These are phyloP conservation scores for Seriola rivoliana DNA, from an alignment of 2,113 vertebrate species.

Conservation along the genomic window DNA sequence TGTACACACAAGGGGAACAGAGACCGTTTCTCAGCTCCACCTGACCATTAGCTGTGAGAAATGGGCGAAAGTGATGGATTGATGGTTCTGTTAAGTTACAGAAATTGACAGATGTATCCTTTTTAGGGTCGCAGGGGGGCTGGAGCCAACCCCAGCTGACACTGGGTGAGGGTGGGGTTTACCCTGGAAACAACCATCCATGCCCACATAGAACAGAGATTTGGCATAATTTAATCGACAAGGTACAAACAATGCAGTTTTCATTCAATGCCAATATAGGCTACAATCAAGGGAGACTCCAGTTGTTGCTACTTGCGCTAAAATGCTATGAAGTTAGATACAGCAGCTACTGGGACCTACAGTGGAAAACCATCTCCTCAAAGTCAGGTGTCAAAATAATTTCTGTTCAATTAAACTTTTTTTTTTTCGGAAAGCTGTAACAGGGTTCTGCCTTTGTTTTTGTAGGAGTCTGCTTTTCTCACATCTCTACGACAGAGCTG, in stretches of 20 bases:
- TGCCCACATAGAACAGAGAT: background rate
- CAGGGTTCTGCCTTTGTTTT: background rate
- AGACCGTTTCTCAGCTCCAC: too few relatives aligned
- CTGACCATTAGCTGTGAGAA: too few relatives aligned
- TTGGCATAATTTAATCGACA: background rate
- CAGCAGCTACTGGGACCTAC: background rate
- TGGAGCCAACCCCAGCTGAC: too few relatives aligned
- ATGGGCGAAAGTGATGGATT: background rate
- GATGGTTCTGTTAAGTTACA: background rate
- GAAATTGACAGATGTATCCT: too few relatives aligned
- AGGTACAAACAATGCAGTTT: background rate
- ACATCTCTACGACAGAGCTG: background rate
- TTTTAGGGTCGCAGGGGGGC: too few relatives aligned
- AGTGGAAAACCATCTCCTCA: background rate
- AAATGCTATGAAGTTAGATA: background rate
- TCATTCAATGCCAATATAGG: background rate
- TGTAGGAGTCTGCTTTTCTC: background rate
- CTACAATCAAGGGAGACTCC: background rate
- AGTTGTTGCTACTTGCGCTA: too few relatives aligned
- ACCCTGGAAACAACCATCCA: too few relatives aligned
- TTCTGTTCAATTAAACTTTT: background rate
- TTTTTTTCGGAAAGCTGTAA: background rate
- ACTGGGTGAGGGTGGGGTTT: too few relatives aligned
- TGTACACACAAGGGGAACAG: too few relatives aligned
- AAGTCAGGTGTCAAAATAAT: background rate